A percentile compares a stretch with the other conserved stretches of the same genome.
phyloP scores from a whole-genome alignment of 2,113 vertebrate genomes.

The Atherinomorus stipes region DNA sequence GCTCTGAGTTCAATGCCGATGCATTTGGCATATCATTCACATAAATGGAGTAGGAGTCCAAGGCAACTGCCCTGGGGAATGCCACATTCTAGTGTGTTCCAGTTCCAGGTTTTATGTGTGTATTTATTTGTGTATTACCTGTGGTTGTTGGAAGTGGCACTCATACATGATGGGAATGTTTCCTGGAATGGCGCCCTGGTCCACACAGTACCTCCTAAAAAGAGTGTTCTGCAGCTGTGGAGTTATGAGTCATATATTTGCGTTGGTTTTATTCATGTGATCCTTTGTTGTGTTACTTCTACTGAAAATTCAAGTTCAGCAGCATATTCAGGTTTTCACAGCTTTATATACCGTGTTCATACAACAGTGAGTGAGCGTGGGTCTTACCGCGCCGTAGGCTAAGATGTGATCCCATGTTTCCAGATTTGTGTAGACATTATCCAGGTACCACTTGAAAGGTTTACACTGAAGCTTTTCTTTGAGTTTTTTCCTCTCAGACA shows the following conservation, averaged over 20 bases:
- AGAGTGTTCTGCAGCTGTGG: constrained; percentile 62
- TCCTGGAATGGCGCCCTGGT: constrained; percentile 71
- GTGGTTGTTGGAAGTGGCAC: constrained; percentile 59
- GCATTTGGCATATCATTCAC: too few relatives aligned
- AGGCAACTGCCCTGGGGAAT: too few relatives aligned
- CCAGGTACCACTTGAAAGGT: constrained; percentile 94
- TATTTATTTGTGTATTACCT: constrained; percentile 46
- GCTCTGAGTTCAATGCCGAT: too few relatives aligned
- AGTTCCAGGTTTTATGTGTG: too few relatives aligned
- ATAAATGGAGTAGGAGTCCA: too few relatives aligned
- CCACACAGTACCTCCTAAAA: constrained; percentile 47
- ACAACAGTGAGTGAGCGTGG: background rate
- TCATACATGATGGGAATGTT: constrained; percentile 64
- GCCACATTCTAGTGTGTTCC: too few relatives aligned
- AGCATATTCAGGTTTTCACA: fast-evolving
- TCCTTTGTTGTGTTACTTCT: too few relatives aligned
- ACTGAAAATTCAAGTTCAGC: background rate
- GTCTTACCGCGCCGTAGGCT: constrained; percentile 73
- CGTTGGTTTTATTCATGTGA: background rate
- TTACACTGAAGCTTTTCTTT: constrained; percentile 90
- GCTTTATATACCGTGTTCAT: background rate
- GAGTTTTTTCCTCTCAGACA: constrained; percentile 88
- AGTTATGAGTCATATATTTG: background rate
- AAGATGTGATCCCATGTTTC: constrained; percentile 38
- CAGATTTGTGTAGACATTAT: constrained; percentile 90